These are phyloP conservation scores for Dissostichus mawsoni DNA, from an alignment of 2,113 vertebrate species.

Conservation along the genomic window DNA sequence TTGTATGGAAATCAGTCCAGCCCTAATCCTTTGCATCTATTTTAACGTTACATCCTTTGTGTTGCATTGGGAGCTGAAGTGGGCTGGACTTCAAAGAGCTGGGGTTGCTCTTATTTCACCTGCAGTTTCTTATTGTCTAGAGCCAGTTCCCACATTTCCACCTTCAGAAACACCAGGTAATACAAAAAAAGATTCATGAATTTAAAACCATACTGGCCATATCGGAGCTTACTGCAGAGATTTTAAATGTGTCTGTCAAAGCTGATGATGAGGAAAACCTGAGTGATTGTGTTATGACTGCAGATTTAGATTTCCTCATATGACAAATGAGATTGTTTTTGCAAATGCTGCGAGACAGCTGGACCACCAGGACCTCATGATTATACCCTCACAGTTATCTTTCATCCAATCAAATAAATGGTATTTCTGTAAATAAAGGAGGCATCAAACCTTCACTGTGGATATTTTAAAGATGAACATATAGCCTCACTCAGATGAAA, in stretches of 20 bases:
- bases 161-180: slow-evolving; percentile 28
- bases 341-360: slow-evolving; percentile 17
- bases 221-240: slow-evolving; percentile 7
- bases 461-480: slow-evolving; percentile 42
- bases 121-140: slow-evolving; percentile 47
- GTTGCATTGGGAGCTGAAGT: slow-evolving; percentile 2
- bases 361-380: not conserved
- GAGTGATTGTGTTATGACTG: not conserved
- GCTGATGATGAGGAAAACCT: slow-evolving; percentile 36
- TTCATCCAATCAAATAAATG: slow-evolving; percentile 19
- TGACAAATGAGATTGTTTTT: slow-evolving; percentile 34
- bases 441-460: slow-evolving; percentile 34
- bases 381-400: not conserved
- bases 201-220: slow-evolving; percentile 17
- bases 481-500: slow-evolving; percentile 44
- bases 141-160: slow-evolving; percentile 33
- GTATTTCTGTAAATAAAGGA: slow-evolving; percentile 14
- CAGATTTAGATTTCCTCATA: slow-evolving; percentile 45
- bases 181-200: slow-evolving; percentile 50
- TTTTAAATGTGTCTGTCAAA: slow-evolving; percentile 36
- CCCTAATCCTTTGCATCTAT: slow-evolving; percentile 40
- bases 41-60: slow-evolving; percentile 42
- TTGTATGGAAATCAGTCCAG: slow-evolving; percentile 49
- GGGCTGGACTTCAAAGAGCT: slow-evolving; percentile 58
- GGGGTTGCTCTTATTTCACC: slow-evolving; percentile 34